Evolutionary conservation across 2,113 vertebrate species (phyloP), one percentile per base, ranked within the genome.

Genomic region (Parotia lawesii): DNA sequence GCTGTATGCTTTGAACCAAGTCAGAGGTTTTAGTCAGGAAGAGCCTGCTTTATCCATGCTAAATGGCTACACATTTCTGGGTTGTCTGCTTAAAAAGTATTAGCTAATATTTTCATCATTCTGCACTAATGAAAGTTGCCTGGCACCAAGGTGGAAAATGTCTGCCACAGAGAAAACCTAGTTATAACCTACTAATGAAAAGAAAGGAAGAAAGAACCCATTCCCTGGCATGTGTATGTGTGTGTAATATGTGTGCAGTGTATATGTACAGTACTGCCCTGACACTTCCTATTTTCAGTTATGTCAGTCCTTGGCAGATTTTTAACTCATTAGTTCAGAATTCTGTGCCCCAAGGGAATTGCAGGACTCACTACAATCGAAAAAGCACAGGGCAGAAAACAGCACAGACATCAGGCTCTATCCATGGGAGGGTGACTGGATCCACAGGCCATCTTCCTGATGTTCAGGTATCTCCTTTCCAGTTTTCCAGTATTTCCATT

Each of bases 371-470:
- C 22, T 22, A 11, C 9, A n/a, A 38, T 4, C 38, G 15, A 11
- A 73, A 60, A 61, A 82, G 12, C 12, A 48, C 6, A 16, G 13
- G 0, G 9, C 0, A 73, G 78, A 73, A 80, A 83, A 85, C 3
- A 10, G 21, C 15, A 62, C 9, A 70, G 54, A 8, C 29, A 50
- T 18, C 7, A 42, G 3, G 1, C 11, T 76, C 8, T 42, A 11
- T 12, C 33, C 2, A 1, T 29, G 11, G 23, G 23, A 45, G 2
- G 9, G 21, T 4, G 1, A 24, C 6, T 73, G 15, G 11, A 24
- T 22, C 47, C 27, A 50, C 8, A 82, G n/a, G 5, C 65, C 5
- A 6, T 61, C 27, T 77, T 70, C 16, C 19, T 42, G 11, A 20
- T 73, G 40, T 15, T 48, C 33, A 35, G 47, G 6, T 24, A 54